Conservation (phyloP, 2,888 invertebrate species). For the Hoplodrina ambigua region DNA sequence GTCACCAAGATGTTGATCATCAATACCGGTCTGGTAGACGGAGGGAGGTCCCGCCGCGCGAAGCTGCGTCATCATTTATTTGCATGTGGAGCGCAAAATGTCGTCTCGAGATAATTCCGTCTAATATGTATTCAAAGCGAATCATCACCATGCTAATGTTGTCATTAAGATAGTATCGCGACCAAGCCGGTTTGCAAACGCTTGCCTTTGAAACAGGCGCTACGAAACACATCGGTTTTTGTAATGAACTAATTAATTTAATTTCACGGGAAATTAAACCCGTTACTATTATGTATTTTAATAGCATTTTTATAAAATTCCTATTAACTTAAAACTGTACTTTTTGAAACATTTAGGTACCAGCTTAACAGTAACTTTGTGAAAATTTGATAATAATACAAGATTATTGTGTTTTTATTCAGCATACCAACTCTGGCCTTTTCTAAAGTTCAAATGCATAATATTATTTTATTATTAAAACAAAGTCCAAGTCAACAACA, state of each 20-base stretch:
- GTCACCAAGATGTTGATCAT: conserved; percentile 39
- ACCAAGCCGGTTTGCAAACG: conserved; percentile 70
- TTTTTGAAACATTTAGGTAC: background rate
- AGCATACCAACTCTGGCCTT: background rate
- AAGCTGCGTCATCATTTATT: conserved; percentile 58
- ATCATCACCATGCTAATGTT: conserved; percentile 82
- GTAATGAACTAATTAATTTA: conserved; percentile 16
- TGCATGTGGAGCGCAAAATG: conserved; percentile 71
- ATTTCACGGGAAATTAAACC: conserved; percentile 18
- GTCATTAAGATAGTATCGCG: conserved; percentile 80
- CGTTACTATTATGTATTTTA: conserved; percentile 9
- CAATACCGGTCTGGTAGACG: conserved; percentile 48
- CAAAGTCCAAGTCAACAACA: background rate
- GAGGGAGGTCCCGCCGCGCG: conserved; percentile 40
- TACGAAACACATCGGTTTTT: conserved; percentile 20
- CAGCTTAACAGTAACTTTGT: background rate
- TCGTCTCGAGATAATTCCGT: conserved; percentile 65
- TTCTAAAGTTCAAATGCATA: conserved; percentile 10
- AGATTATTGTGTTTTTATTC: background rate
- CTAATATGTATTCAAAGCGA: conserved; percentile 76
- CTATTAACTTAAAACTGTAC: conserved; percentile 1
- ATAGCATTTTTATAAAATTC: conserved; percentile 3
- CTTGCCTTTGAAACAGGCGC: conserved; percentile 31
- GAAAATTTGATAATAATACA: background rate
- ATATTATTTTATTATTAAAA: conserved; percentile 16